Base-by-base conservation (phyloP, 2,888 invertebrate species). In the Parascotia fuliginaria region DNA sequence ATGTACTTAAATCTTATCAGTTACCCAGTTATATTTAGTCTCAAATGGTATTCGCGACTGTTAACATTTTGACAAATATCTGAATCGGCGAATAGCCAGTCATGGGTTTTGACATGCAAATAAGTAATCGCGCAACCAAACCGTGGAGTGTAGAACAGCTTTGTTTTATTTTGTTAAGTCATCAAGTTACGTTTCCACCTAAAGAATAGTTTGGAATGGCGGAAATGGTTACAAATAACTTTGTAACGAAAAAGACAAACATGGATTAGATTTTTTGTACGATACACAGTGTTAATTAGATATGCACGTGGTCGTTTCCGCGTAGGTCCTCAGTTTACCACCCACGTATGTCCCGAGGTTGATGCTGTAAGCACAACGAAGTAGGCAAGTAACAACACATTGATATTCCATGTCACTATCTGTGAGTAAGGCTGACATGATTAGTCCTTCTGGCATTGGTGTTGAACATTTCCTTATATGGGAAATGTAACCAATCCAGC, bases 261-360 rank as follows among this genome's bases (percentile, higher is more conserved):
- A 53, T 48, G 42, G 53, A 56, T 53, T 66, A 42, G 42, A 48
- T 73, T 75, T 73, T 76, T 74, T 74, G 63, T 69, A 59, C 48
- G 38, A 55, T 16, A 29, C 47, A 54, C 48, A 58, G 62, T 60
- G 52, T 50, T 68, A 65, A 70, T 78, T 80, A 76, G 79, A 75
- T 71, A 79, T 79, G 78, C 75, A 71, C 59, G 64, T 52, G 53
- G 61, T 59, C 69, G 66, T 83, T 87, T 89, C 89, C 90, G 88
- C 81, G 81, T 89, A 85, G 82, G 79, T 83, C 79, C 80, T 89
- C 86, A 84, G 83, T 74, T 81, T 65, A 63, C 90, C 62, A 48
- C 87, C 89, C 91, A 90, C 91, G 90, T 91, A 70, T 72, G 51
- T 73, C 73, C 78, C 84, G 85, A 87, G 88, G 87, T 72, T 87